Evolutionary conservation across 2,797 vertebrate genomes (phyloP).

Genomic region (Phyllotis vaccarum): DNA sequence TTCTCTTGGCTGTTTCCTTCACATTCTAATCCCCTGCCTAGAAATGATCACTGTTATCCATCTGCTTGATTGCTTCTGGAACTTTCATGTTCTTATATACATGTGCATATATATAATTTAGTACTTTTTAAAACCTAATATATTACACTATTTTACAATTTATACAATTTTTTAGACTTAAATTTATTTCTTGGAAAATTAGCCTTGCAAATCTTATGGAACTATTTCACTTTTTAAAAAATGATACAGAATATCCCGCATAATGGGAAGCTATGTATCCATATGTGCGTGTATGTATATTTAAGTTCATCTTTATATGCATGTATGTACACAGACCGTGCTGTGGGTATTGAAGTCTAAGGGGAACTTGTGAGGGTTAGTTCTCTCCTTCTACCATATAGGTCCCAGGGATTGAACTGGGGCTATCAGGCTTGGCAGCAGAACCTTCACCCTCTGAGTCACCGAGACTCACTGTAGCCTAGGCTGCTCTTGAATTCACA

Average conservation of each 20-base stretch:
- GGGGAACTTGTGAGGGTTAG: background rate
- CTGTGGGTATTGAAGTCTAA: background rate
- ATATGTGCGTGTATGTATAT: background rate
- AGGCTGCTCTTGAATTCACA: background rate
- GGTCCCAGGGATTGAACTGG: background rate
- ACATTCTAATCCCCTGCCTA: background rate
- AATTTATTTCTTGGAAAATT: conserved; percentile 37
- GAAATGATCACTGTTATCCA: background rate
- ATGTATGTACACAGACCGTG: background rate
- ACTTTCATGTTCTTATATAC: background rate
- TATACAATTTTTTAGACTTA: conserved; percentile 22
- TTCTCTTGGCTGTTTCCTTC: background rate
- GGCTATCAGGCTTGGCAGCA: background rate
- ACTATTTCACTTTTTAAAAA: background rate
- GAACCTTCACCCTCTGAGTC: background rate
- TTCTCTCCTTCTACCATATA: background rate
- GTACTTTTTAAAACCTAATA: background rate
- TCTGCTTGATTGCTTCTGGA: background rate
- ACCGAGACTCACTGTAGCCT: background rate
- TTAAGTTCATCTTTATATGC: background rate
- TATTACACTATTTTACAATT: background rate
- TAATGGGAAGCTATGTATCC: background rate
- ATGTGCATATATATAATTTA: background rate
- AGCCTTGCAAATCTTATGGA: background rate
- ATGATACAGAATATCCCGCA: background rate